Conservation (phyloP, 2,113 vertebrate species). For the Donacobius atricapilla region DNA sequence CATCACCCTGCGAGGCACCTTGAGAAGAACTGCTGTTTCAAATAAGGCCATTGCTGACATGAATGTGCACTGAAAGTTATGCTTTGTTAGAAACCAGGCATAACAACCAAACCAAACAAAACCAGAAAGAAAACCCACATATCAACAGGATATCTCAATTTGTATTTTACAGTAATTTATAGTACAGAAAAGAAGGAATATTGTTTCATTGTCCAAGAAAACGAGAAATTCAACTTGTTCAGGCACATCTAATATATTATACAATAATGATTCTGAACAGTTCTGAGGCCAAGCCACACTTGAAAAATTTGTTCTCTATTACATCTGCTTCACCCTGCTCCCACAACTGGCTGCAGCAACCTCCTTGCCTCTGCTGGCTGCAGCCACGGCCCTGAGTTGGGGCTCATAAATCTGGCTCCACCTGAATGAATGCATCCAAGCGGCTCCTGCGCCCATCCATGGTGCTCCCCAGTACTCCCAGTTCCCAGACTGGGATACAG, state of each 20-base stretch:
- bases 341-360: background rate
- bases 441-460: fast-evolving
- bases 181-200: background rate
- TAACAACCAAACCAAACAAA: slow-evolving; percentile 45
- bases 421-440: fast-evolving
- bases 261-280: background rate
- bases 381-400: background rate
- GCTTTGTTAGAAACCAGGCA: slow-evolving; percentile 35
- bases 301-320: background rate
- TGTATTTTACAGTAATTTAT: slow-evolving; percentile 10
- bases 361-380: background rate
- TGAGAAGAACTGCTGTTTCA: slow-evolving; percentile 52
- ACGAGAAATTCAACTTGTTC: background rate
- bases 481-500: background rate
- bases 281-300: background rate
- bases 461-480: background rate
- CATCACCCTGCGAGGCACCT: slow-evolving; percentile 28
- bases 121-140: slow-evolving; percentile 17
- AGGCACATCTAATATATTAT: slow-evolving; percentile 22
- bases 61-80: slow-evolving; percentile 35
- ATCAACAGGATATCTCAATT: slow-evolving; percentile 36
- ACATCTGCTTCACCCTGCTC: background rate
- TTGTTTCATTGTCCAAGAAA: background rate
- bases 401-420: background rate
- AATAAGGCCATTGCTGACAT: slow-evolving; percentile 46